Conservation (phyloP, 1,140 invertebrate species). For the Meloidogyne chitwoodi region DNA sequence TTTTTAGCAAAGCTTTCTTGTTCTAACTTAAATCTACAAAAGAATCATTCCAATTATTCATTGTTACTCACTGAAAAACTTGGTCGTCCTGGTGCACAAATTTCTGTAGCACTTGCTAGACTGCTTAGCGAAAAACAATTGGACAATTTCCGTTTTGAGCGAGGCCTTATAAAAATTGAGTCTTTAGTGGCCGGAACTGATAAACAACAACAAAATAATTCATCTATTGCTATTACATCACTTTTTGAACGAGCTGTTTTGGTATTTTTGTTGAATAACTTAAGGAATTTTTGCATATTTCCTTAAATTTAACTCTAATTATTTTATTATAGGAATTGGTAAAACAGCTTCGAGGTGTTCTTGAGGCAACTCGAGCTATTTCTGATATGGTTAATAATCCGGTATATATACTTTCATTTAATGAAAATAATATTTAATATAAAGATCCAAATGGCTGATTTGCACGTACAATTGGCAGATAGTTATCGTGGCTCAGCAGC, state of each 20-base stretch:
- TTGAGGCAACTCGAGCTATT: slow-evolving; percentile 88
- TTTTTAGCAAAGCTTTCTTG: neutral
- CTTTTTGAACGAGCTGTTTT: slow-evolving; percentile 47
- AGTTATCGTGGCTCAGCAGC: slow-evolving; percentile 89
- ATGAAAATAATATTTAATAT: neutral
- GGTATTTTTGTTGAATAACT: slow-evolving; percentile 14
- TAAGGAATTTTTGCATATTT: neutral
- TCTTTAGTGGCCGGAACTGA: slow-evolving; percentile 29
- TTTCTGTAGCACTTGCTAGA: slow-evolving; percentile 47
- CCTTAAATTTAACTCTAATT: neutral
- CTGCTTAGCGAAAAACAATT: slow-evolving; percentile 45
- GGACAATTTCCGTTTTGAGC: slow-evolving; percentile 43
- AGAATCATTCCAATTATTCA: slow-evolving; percentile 14
- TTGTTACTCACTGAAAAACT: slow-evolving; percentile 25
- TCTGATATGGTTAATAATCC: slow-evolving; percentile 81
- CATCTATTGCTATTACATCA: slow-evolving; percentile 14
- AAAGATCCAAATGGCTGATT: slow-evolving; percentile 70
- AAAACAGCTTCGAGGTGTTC: slow-evolving; percentile 80
- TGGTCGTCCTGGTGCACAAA: slow-evolving; percentile 48
- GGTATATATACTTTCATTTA: slow-evolving; percentile 62
- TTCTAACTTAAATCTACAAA: neutral
- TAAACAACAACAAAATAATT: slow-evolving; percentile 1
- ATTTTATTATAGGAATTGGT: slow-evolving; percentile 71
- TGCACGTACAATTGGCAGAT: slow-evolving; percentile 86
- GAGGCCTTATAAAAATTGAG: slow-evolving; percentile 45